Conservation (phyloP, 2,888 invertebrate species). For the Ophraella communa region DNA sequence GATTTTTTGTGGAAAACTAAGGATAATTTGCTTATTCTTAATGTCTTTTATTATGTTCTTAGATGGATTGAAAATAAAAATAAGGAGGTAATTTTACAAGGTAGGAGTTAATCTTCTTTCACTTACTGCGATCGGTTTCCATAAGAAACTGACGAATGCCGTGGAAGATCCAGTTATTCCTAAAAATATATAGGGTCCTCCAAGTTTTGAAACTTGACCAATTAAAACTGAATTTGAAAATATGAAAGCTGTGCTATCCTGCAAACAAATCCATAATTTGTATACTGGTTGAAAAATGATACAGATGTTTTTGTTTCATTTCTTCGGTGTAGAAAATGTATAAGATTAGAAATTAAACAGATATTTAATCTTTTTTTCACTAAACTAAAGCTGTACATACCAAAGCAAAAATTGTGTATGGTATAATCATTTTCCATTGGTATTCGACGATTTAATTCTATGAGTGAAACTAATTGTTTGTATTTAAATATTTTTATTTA, state of each 20-base stretch:
- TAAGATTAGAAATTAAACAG: background rate
- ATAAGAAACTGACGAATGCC: constrained; percentile 10
- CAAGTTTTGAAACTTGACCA: background rate
- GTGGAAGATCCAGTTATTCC: constrained; percentile 6
- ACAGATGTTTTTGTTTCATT: background rate
- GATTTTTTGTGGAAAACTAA: too few relatives aligned
- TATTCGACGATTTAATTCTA: background rate
- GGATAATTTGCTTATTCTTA: too few relatives aligned
- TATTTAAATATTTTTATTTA: background rate
- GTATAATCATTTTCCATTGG: background rate
- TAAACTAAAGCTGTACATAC: background rate
- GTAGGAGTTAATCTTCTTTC: too few relatives aligned
- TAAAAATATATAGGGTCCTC: constrained; percentile 4
- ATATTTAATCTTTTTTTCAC: background rate
- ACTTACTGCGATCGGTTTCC: constrained; percentile 24
- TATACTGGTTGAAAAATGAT: too few relatives aligned
- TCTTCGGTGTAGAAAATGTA: too few relatives aligned
- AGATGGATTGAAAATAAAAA: background rate
- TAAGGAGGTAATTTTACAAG: background rate
- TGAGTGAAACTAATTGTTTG: too few relatives aligned
- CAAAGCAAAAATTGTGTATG: constrained; percentile 1
- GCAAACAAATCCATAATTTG: background rate
- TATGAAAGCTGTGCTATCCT: background rate
- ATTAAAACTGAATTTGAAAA: background rate
- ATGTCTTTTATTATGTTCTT: too few relatives aligned